Conservation (phyloP, 2,888 invertebrate species). For the Epirrhoe alternata region DNA sequence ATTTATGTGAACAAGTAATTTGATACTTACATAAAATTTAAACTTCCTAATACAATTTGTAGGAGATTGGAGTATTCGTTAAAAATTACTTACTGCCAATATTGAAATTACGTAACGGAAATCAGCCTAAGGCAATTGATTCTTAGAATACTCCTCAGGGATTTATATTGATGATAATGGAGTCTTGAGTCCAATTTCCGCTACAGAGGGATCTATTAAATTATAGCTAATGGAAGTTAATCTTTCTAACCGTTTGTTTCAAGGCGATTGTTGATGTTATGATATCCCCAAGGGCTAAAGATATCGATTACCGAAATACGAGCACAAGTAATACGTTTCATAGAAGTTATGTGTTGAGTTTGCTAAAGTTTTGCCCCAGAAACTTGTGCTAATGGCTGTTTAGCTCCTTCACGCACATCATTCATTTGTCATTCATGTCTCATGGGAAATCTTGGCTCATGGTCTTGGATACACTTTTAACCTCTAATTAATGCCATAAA, state of each 20-base stretch:
- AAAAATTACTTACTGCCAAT: slow-evolving; percentile 35
- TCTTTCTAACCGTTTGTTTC: slow-evolving; percentile 47
- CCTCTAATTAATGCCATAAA: neutral
- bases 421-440: slow-evolving; percentile 13
- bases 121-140: slow-evolving; percentile 58
- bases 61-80: slow-evolving; percentile 31
- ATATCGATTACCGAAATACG: neutral
- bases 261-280: slow-evolving; percentile 27
- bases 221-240: slow-evolving; percentile 60
- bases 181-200: slow-evolving; percentile 73
- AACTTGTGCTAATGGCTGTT: neutral
- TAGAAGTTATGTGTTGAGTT: neutral
- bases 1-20: slow-evolving; percentile 37
- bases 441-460: slow-evolving; percentile 13
- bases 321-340: neutral
- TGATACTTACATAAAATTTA: slow-evolving; percentile 32
- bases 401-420: slow-evolving; percentile 12
- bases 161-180: slow-evolving; percentile 66
- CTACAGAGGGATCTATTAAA: slow-evolving; percentile 62
- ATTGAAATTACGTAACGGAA: slow-evolving; percentile 41
- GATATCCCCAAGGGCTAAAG: neutral
- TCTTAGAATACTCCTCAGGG: slow-evolving; percentile 49
- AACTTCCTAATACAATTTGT: slow-evolving; percentile 36
- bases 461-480: slow-evolving; percentile 12
- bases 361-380: neutral